Evolutionary conservation across 2,113 vertebrate species (phyloP), one percentile per base, ranked within the genome.

Genomic region (Neodon shergylaensis): DNA sequence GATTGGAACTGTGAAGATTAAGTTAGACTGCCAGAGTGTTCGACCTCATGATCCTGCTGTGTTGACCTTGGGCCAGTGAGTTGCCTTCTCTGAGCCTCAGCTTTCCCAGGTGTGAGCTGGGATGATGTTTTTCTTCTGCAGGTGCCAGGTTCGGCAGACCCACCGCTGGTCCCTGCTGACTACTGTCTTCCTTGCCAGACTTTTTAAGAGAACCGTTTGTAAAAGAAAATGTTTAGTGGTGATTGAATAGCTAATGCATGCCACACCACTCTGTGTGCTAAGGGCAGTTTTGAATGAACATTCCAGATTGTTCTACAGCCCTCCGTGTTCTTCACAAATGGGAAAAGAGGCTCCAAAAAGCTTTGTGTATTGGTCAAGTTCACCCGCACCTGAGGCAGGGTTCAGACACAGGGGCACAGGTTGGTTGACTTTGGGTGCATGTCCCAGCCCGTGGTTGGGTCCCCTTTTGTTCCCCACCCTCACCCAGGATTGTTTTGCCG

Each of bases 391-490:
- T 54, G 61, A 63, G n/a, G 3, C 36, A 36, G 47, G 33, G 13
- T 42, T 42, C 7, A 22, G 33, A 76, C 3, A 4, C 17, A 16
- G 52, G 8, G 16, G 47, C 14, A 4, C 7, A 39, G 66, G 2
- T 31, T 58, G 7, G 39, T 63, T 21, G n/a, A 24, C 36, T 61
- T 76, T 1, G 24, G 42, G 26, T 26, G 61, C 3, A 0, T 1
- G 33, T 0, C 3, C 14, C 22, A 52, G 28, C 14, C 68, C 14
- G 0, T 13, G 22, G n/a, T 12, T 33, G 13, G 49, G 97, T 84
- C 94, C 97, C 96, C 95, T 93, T 72, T 66, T 85, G 92, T 90
- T 92, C 39, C 94, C 95, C 65, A 79, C 78, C 95, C 93, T 95
- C 74, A 88, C 94, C 95, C 84, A 95, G 95, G 95, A 94, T 96